Percentiles rank a stretch among this genome's conserved stretches.
Evolutionary conservation across 2,888 invertebrate species (phyloP).

Genomic region (Agriopis marginaria): DNA sequence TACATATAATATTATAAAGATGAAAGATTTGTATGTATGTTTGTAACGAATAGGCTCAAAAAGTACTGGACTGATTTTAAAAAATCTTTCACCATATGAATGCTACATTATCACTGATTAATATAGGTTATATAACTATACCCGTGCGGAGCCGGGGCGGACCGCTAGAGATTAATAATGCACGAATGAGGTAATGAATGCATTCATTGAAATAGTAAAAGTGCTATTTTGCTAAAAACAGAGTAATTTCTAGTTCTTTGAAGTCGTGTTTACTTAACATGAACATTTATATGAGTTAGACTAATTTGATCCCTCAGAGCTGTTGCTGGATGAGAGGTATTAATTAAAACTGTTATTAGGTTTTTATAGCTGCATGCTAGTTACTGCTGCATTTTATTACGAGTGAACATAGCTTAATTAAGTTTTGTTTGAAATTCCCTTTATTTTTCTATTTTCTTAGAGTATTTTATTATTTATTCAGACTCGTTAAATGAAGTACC

Average conservation of each 20-base stretch:
- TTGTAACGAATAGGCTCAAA: too few species aligned
- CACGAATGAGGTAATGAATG: neutral
- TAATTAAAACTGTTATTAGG: constrained; percentile 38
- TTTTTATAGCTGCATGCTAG: constrained; percentile 21
- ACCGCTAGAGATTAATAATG: too few species aligned
- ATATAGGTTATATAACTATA: too few species aligned
- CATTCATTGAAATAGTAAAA: neutral
- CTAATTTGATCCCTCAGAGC: constrained; percentile 41
- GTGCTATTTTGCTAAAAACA: neutral
- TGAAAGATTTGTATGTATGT: too few species aligned
- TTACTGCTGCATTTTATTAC: constrained; percentile 6
- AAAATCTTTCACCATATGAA: too few species aligned
- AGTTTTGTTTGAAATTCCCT: neutral
- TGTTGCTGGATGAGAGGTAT: constrained; percentile 38
- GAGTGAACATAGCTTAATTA: constrained; percentile 4
- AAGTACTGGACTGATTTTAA: too few species aligned
- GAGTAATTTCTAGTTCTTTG: constrained; percentile 27
- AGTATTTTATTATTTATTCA: too few species aligned
- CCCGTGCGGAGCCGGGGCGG: too few species aligned
- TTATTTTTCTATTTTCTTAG: too few species aligned
- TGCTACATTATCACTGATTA: too few species aligned
- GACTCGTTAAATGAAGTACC: too few species aligned
- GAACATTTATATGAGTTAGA: constrained; percentile 31
- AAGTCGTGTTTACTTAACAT: constrained; percentile 34
- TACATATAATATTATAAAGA: too few species aligned